A percentile compares a stretch with the other conserved stretches of the same genome.
Conservation (phyloP, 2,797 vertebrate species). For the Caiman crocodilus region DNA sequence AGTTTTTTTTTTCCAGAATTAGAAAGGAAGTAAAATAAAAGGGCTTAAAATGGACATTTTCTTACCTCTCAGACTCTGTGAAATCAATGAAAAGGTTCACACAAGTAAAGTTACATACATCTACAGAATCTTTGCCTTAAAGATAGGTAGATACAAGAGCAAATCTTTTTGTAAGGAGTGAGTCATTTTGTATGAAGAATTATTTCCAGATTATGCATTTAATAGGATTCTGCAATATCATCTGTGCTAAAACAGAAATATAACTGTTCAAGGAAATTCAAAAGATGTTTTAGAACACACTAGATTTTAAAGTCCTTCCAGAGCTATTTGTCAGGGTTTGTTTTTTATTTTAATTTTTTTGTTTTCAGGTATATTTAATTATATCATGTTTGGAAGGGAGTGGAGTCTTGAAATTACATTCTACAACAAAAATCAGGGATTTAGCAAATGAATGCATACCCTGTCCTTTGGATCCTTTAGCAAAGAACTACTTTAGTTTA, state of each 20-base stretch:
- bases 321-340: not conserved
- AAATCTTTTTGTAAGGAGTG: not conserved
- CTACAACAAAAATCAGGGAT: conserved; percentile 20
- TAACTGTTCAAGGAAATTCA: not conserved
- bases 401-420: conserved; percentile 35
- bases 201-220: not conserved
- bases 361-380: conserved; percentile 41
- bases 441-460: conserved; percentile 47
- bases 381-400: conserved; percentile 55
- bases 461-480: conserved; percentile 54
- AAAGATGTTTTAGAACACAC: conserved; percentile 8
- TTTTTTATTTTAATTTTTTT: not conserved
- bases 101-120: not conserved
- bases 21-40: not conserved
- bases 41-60: not conserved
- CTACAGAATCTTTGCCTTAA: not conserved
- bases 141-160: not conserved
- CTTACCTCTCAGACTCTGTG: not conserved
- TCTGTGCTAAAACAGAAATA: conserved; percentile 5
- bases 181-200: not conserved
- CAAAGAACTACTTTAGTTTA: conserved; percentile 61
- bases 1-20: not conserved
- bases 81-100: not conserved
- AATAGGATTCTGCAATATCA: not conserved
- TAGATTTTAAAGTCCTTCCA: conserved; percentile 37